Evolutionary conservation across 1,140 invertebrate genomes (phyloP).

Genomic region (Planococcus citri): DNA sequence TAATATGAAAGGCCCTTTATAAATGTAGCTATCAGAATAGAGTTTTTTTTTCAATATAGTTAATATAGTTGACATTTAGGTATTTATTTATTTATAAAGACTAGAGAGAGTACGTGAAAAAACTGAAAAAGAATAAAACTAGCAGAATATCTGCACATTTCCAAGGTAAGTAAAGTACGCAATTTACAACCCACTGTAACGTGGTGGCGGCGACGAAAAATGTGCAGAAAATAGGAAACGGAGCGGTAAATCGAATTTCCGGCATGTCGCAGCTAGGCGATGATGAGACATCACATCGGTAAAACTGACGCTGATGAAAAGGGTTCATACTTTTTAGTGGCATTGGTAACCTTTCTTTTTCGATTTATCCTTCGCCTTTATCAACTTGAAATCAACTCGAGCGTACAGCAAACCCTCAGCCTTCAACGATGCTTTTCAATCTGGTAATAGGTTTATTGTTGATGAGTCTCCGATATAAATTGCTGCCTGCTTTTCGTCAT

Average conservation of each 20-base stretch:
- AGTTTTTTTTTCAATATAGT: too few relatives aligned
- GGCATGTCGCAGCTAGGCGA: conserved; percentile 5
- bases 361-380: not conserved
- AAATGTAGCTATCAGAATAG: too few relatives aligned
- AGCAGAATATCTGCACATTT: too few relatives aligned
- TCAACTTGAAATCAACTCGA: not conserved
- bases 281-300: not conserved
- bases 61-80: too few relatives aligned
- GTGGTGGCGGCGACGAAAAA: not conserved
- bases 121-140: too few relatives aligned
- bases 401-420: conserved; percentile 1
- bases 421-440: conserved; percentile 3
- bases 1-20: too few relatives aligned
- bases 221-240: conserved; percentile 2
- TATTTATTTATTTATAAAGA: too few relatives aligned
- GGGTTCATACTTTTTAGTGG: conserved; percentile 6
- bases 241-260: conserved; percentile 6
- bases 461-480: not conserved
- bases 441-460: conserved; percentile 7
- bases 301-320: conserved; percentile 3
- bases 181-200: not conserved
- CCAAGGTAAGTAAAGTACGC: too few relatives aligned
- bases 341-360: not conserved
- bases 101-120: too few relatives aligned
- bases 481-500: not conserved